Conservation (phyloP, 2,888 invertebrate genomes). For the Drosophila setosimentum region DNA sequence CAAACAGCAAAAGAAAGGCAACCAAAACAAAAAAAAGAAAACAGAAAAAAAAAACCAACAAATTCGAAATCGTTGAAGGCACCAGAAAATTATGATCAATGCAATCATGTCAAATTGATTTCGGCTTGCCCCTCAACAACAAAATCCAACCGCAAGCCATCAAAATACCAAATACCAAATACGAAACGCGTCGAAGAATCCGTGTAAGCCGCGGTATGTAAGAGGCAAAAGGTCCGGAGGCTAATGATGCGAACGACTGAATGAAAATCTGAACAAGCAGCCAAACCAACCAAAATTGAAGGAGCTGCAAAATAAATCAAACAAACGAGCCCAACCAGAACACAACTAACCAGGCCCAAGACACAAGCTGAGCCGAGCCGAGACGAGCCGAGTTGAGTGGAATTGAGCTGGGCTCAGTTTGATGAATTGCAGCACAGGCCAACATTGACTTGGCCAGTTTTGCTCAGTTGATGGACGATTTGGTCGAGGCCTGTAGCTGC, state of each 20-base stretch:
- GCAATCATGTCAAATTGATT: conserved; percentile 81
- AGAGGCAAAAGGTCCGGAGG: conserved; percentile 20
- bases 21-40: background rate
- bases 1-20: conserved; percentile 36
- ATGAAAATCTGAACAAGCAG: conserved; percentile 13
- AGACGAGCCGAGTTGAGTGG: conserved; percentile 3
- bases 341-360: conserved; percentile 26
- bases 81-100: conserved; percentile 71
- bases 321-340: conserved; percentile 61
- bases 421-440: conserved; percentile 71
- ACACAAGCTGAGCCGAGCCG: conserved; percentile 15
- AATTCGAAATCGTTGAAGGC: conserved; percentile 40
- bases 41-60: background rate
- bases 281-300: conserved; percentile 57
- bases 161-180: conserved; percentile 19
- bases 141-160: conserved; percentile 39
- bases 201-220: conserved; percentile 2
- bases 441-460: conserved; percentile 68
- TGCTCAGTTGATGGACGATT: conserved; percentile 65
- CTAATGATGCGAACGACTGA: conserved; percentile 55
- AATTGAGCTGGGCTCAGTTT: conserved; percentile 39
- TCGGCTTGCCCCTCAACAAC: conserved; percentile 44
- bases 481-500: background rate
- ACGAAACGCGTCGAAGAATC: conserved; percentile 6
- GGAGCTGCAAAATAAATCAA: conserved; percentile 80